Evolutionary conservation across 2,113 vertebrate species (phyloP).

Genomic region (Baryphthengus martii): DNA sequence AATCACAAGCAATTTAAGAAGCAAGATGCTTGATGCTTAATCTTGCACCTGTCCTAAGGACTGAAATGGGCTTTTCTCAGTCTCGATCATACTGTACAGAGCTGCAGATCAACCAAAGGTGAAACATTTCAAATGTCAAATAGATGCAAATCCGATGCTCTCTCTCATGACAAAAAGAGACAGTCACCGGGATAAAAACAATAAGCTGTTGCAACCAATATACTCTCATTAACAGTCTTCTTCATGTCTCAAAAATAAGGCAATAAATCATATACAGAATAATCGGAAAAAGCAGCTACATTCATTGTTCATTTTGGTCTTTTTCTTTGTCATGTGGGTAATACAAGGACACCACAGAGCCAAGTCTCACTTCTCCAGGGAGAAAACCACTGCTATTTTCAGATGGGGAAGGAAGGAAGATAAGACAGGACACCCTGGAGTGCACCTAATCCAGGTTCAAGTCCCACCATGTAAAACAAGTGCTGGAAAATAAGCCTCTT

Average conservation of each 20-base stretch:
- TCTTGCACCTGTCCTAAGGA: constrained; percentile 62
- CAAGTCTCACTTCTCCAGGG: neutral
- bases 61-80: neutral
- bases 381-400: neutral
- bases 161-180: neutral
- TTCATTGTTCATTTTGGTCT: neutral
- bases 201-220: neutral
- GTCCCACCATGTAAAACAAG: neutral
- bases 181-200: constrained; percentile 25
- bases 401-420: neutral
- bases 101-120: neutral
- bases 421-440: neutral
- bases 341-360: neutral
- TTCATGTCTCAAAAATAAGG: neutral
- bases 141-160: constrained; percentile 13
- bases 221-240: neutral
- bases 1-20: constrained; percentile 23
- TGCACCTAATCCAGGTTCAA: neutral
- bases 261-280: constrained; percentile 2
- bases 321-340: neutral
- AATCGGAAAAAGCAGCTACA: neutral
- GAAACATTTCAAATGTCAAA: constrained; percentile 6
- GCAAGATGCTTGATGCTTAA: constrained; percentile 40
- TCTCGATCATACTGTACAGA: neutral
- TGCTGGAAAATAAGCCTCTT: neutral